phyloP scores from a whole-genome alignment of 2,888 invertebrate genomes.

The Lasius fuliginosus region DNA sequence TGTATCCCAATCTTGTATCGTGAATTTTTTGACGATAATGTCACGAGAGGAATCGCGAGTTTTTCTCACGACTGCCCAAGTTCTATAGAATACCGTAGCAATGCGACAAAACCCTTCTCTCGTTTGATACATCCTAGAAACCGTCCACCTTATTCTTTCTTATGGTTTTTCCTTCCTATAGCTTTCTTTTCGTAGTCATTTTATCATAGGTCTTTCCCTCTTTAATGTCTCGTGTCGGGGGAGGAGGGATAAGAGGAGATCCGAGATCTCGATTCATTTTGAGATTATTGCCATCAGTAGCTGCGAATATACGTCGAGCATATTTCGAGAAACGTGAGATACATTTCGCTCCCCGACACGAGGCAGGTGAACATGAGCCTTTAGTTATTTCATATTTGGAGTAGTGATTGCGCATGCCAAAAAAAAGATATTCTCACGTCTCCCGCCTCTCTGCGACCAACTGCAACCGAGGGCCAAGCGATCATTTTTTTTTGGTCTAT shows the following conservation, averaged over 20 bases:
- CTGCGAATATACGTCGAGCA: background rate
- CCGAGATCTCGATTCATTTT: background rate
- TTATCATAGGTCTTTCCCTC: slow-evolving; percentile 83
- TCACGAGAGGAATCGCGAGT: slow-evolving; percentile 53
- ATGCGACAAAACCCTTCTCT: slow-evolving; percentile 54
- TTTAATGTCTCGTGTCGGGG: slow-evolving; percentile 81
- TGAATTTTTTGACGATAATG: slow-evolving; percentile 65
- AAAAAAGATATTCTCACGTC: slow-evolving; percentile 85
- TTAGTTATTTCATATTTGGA: slow-evolving; percentile 86
- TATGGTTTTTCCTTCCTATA: slow-evolving; percentile 76
- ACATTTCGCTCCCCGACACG: slow-evolving; percentile 68
- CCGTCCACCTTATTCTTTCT: slow-evolving; percentile 67
- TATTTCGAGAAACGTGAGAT: slow-evolving; percentile 1
- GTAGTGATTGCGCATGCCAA: slow-evolving; percentile 86
- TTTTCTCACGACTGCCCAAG: slow-evolving; percentile 53
- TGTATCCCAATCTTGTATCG: slow-evolving; percentile 66
- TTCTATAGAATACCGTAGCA: slow-evolving; percentile 58
- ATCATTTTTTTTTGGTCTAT: slow-evolving; percentile 69
- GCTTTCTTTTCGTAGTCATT: slow-evolving; percentile 83
- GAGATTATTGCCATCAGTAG: background rate
- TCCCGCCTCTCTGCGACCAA: slow-evolving; percentile 86
- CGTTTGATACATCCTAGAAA: slow-evolving; percentile 56
- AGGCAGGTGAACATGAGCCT: slow-evolving; percentile 83
- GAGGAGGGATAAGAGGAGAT: background rate
- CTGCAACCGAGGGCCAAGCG: slow-evolving; percentile 83